Evolutionary conservation across 2,797 vertebrate species (phyloP).

Genomic region (Hypotaenidia okinawae): DNA sequence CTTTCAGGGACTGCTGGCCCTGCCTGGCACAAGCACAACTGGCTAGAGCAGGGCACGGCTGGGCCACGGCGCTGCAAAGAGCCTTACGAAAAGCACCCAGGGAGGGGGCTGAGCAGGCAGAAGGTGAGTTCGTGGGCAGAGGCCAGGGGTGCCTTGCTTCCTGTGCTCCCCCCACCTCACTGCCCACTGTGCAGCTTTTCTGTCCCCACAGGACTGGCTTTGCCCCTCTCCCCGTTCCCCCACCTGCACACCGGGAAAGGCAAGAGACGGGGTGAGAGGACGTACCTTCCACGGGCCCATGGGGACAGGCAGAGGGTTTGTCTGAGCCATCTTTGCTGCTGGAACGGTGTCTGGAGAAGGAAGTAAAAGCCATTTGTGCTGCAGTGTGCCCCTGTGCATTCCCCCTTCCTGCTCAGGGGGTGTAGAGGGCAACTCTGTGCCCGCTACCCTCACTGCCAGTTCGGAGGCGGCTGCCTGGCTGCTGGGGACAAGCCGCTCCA

Average conservation of each 20-base stretch:
- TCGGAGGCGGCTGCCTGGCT: neutral
- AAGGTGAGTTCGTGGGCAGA: neutral
- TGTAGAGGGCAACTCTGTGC: neutral
- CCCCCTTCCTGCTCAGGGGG: neutral
- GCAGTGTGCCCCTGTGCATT: neutral
- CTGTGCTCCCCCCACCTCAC: neutral
- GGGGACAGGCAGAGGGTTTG: constrained; percentile 86
- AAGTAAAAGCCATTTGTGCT: constrained; percentile 28
- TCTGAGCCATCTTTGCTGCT: constrained; percentile 90
- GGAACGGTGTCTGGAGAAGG: constrained; percentile 75
- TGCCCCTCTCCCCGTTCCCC: neutral
- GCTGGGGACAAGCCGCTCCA: neutral
- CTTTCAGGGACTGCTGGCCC: neutral
- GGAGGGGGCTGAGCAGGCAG: neutral
- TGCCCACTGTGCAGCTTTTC: neutral
- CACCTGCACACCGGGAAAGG: neutral
- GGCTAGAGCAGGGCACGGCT: neutral
- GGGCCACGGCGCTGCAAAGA: neutral
- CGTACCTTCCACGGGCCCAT: constrained; percentile 93
- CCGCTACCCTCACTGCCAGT: accelerated
- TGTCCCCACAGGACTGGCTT: neutral
- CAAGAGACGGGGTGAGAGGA: neutral
- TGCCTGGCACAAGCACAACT: neutral
- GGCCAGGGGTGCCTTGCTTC: neutral
- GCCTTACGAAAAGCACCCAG: neutral